A percentile compares a stretch with the other conserved stretches of the same genome.
Evolutionary conservation across 2,888 invertebrate genomes (phyloP).

Genomic region (Chymomyza caudatula): DNA sequence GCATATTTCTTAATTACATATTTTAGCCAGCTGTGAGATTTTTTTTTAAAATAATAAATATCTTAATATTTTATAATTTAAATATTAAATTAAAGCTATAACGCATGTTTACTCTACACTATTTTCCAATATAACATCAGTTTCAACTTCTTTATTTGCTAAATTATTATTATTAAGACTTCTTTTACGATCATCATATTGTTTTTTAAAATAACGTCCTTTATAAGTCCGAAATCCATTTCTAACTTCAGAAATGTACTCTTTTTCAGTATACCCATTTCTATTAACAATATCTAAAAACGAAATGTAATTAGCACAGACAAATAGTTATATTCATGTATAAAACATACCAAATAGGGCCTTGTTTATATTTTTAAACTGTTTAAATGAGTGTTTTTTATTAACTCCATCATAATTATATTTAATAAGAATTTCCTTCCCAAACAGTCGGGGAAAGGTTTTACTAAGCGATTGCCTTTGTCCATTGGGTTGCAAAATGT

Average conservation of each 20-base stretch:
- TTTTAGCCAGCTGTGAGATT: too few species aligned
- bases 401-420: not conserved
- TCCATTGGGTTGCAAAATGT: too few species aligned
- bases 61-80: not conserved
- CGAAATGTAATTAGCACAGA: too few species aligned
- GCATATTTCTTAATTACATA: not conserved
- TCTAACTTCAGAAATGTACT: not conserved
- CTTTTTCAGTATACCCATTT: not conserved
- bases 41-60: too few species aligned
- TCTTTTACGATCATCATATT: not conserved
- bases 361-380: too few species aligned
- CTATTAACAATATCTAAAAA: not conserved
- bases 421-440: not conserved
- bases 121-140: not conserved
- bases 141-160: not conserved
- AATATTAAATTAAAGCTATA: not conserved
- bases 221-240: not conserved
- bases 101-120: too few species aligned
- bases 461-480: not conserved
- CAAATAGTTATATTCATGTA: too few species aligned
- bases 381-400: too few species aligned
- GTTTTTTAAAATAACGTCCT: not conserved
- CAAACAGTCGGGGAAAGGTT: not conserved
- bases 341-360: too few species aligned
- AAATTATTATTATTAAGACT: not conserved